Evolutionary conservation across 2,888 invertebrate genomes (phyloP), one percentile per base, ranked within the genome.

Genomic region (Bibio marci): DNA sequence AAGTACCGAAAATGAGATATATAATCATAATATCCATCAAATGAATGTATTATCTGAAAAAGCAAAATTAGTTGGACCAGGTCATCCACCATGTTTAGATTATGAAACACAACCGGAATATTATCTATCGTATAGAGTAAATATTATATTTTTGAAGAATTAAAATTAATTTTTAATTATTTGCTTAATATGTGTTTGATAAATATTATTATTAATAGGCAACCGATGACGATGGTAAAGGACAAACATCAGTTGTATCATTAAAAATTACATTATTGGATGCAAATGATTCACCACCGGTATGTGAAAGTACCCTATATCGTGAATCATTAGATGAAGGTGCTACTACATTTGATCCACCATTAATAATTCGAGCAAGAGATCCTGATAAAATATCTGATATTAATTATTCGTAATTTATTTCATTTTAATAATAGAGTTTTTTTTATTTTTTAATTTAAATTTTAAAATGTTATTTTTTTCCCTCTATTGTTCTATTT

Each of bases 201-300:
- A 15, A 13, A 22, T 30, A 26, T 10, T 28, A 10, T 27, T n/a
- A 5, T 18, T 39, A 27, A 14, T 56, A 85, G 81, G 88, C 87
- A 1, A 83, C 80, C 11, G 91, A 91, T 48, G 78, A 85, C 50
- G 74, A 79, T 44, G 88, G 87, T 0, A 67, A 70, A 14, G 88
- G 83, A 0, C 82, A 81, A 52, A 76, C 73, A 31, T 75, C 80
- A 1, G 77, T 80, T 22, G 82, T 83, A 0, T 78, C 86, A 0
- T 64, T 92, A 3, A 78, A 81, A 47, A 77, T 92, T 40, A 70
- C 76, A 0, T 66, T 92, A 2, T 70, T 70, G 0, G 91, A 91
- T 56, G 79, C 80, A 41, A 92, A 92, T 57, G 92, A 92, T 61
- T 90, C 87, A 54, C 73, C 85, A 0, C 92, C 92, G 0, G 68